A percentile compares a stretch with the other conserved stretches of the same genome.
These are phyloP conservation scores for Eustalomyia histrio DNA, from an alignment of 2,888 invertebrate genomes.

Conservation along the genomic window DNA sequence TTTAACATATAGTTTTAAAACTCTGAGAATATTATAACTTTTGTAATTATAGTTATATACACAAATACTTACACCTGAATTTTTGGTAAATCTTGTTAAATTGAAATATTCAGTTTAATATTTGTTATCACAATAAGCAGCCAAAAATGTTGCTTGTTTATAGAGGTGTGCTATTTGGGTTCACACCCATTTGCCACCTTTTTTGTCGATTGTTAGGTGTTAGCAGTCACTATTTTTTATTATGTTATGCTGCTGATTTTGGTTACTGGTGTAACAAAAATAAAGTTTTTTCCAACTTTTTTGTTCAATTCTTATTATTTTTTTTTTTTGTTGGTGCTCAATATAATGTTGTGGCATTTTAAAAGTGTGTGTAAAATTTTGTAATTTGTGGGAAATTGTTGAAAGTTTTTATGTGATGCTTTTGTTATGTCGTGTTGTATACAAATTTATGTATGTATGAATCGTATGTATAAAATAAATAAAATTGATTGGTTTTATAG, in stretches of 20 bases:
- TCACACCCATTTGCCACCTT: background rate
- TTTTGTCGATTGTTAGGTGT: constrained; percentile 13
- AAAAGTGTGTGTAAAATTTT: constrained; percentile 37
- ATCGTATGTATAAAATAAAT: constrained; percentile 9
- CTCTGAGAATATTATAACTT: too few relatives aligned
- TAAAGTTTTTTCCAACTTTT: constrained; percentile 7
- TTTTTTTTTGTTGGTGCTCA: constrained; percentile 1
- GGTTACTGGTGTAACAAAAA: background rate
- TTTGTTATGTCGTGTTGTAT: constrained; percentile 13
- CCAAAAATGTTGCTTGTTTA: too few relatives aligned
- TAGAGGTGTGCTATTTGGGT: background rate
- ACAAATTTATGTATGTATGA: background rate
- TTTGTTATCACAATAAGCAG: too few relatives aligned
- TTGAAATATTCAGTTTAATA: too few relatives aligned
- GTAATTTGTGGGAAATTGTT: constrained; percentile 55
- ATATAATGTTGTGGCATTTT: constrained; percentile 45
- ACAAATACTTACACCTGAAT: too few relatives aligned
- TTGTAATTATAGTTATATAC: too few relatives aligned
- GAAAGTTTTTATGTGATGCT: constrained; percentile 14
- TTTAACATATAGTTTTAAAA: too few relatives aligned
- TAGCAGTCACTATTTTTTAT: constrained; percentile 30
- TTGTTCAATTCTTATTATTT: too few relatives aligned
- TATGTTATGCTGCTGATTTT: constrained; percentile 13
- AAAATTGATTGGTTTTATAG: constrained; percentile 44
- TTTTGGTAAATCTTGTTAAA: too few relatives aligned